Conservation (phyloP, 2,888 invertebrate genomes). For the Thera obeliscata region DNA sequence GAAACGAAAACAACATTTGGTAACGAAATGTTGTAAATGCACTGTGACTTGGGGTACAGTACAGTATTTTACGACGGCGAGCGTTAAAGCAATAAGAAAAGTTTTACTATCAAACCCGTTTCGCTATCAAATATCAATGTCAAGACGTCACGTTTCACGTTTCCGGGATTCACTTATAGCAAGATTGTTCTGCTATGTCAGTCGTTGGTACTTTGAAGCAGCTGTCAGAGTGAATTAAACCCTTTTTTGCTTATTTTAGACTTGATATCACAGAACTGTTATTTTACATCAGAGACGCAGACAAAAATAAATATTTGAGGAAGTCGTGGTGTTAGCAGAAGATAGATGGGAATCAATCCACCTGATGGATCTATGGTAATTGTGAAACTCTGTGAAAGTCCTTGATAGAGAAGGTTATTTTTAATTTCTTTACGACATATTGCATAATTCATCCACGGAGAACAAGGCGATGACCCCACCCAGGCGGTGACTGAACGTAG, state of each 20-base stretch:
- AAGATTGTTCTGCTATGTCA: background rate
- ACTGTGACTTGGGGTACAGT: too few relatives aligned
- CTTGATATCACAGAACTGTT: background rate
- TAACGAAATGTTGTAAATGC: too few relatives aligned
- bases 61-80: background rate
- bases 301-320: background rate
- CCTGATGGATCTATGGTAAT: too few relatives aligned
- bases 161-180: slow-evolving; percentile 33
- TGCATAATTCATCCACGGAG: too few relatives aligned
- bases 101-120: slow-evolving; percentile 27
- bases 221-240: background rate
- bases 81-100: slow-evolving; percentile 11
- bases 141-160: slow-evolving; percentile 26
- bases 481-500: too few relatives aligned
- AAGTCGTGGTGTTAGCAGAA: too few relatives aligned
- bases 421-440: too few relatives aligned
- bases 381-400: too few relatives aligned
- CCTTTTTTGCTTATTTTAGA: background rate
- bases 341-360: too few relatives aligned
- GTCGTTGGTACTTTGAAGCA: slow-evolving; percentile 1
- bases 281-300: background rate
- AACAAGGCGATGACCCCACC: too few relatives aligned
- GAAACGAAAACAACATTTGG: too few relatives aligned
- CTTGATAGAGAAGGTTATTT: too few relatives aligned
- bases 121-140: slow-evolving; percentile 39